Evolutionary conservation across 92 coral and sea anemone genomes (phyloP).

Genomic region (Palythoa grandiflora): DNA sequence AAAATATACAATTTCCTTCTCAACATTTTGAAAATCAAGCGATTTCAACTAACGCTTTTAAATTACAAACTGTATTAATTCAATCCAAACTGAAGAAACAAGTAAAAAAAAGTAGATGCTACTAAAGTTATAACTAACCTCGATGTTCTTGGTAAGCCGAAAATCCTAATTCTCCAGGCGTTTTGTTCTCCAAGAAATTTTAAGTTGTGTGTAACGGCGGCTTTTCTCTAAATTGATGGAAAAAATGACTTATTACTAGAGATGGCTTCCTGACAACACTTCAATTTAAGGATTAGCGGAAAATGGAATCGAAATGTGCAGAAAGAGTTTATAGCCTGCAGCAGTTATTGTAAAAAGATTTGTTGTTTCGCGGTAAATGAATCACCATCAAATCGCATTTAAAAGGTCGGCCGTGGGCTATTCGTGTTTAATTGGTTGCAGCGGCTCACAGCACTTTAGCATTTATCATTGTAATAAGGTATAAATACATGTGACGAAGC

Average conservation of each 20-base stretch:
- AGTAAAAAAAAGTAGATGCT: too few relatives aligned
- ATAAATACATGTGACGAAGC: neutral
- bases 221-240: neutral
- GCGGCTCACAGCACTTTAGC: neutral
- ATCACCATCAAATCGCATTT: neutral
- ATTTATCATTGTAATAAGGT: neutral
- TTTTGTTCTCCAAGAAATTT: neutral
- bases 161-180: too few relatives aligned
- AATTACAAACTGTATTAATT: too few relatives aligned
- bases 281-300: neutral
- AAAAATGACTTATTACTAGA: neutral
- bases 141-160: too few relatives aligned
- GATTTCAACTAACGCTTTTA: too few relatives aligned
- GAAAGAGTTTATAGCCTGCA: neutral
- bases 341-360: conserved; percentile 6
- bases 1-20: too few relatives aligned
- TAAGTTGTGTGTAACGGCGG: neutral
- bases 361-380: neutral
- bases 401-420: conserved; percentile 8
- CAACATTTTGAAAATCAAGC: too few relatives aligned
- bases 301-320: neutral
- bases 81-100: too few relatives aligned
- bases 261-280: neutral
- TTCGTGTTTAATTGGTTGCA: neutral
- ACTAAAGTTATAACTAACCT: too few relatives aligned